Evolutionary conservation across 2,888 invertebrate species (phyloP).

Genomic region (Abscondita cerata): DNA sequence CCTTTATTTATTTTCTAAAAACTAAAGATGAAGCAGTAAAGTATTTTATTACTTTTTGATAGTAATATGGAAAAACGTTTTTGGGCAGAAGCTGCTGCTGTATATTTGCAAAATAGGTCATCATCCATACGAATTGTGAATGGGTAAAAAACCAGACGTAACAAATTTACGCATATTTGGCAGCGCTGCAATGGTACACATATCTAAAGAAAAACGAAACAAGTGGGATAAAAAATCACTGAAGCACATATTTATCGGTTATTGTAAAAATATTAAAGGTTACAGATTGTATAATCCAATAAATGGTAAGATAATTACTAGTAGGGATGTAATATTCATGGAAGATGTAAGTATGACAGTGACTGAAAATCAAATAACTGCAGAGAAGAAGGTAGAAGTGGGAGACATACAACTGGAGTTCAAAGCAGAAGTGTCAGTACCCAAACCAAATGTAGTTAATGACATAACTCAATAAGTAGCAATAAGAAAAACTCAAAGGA

Average conservation of each 20-base stretch:
- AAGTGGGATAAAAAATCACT: conserved; percentile 31
- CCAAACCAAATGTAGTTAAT: no score
- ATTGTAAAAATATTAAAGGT: conserved; percentile 18
- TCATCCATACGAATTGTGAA: conserved; percentile 28
- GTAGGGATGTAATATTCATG: conserved; percentile 31
- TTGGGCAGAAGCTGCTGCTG: conserved; percentile 41
- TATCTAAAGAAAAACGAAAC: conserved; percentile 22
- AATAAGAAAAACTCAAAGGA: no score
- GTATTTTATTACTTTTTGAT: conserved; percentile 27
- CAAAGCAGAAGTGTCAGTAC: no score
- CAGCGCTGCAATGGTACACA: conserved; percentile 22
- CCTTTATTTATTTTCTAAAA: no score
- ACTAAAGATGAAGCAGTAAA: no score
- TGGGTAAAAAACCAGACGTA: conserved; percentile 40
- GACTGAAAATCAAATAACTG: no score
- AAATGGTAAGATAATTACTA: conserved; percentile 21
- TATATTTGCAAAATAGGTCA: conserved; percentile 41
- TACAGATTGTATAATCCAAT: conserved; percentile 31
- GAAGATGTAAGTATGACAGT: no score
- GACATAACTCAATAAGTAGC: no score
- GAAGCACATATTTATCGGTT: conserved; percentile 27
- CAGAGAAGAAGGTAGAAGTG: no score
- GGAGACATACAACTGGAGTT: no score
- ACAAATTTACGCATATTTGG: conserved; percentile 38
- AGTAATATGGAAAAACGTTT: conserved; percentile 29